phyloP scores from a whole-genome alignment of 1,140 invertebrate species.

The Holcopasites calliopsidis region DNA sequence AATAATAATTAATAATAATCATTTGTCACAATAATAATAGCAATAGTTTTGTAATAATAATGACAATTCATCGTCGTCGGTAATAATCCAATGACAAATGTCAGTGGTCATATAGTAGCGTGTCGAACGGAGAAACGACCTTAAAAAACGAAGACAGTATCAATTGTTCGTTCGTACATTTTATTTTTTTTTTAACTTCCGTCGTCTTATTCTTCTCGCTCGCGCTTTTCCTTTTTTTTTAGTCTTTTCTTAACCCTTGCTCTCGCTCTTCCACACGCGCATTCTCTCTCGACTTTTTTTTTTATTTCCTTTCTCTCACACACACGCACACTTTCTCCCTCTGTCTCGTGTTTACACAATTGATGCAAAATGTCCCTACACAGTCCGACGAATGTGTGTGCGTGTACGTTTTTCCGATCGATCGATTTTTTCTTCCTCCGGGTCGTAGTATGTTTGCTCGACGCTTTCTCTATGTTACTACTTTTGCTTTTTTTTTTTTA shows the following conservation, averaged over 20 bases:
- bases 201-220: slow-evolving; percentile 60
- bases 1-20: slow-evolving; percentile 64
- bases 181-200: slow-evolving; percentile 72
- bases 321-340: slow-evolving; percentile 70
- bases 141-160: slow-evolving; percentile 75
- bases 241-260: slow-evolving; percentile 69
- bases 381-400: slow-evolving; percentile 76
- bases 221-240: slow-evolving; percentile 62
- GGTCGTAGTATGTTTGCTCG: slow-evolving; percentile 44
- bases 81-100: slow-evolving; percentile 76
- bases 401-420: slow-evolving; percentile 50
- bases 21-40: slow-evolving; percentile 67
- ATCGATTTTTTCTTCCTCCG: slow-evolving; percentile 33
- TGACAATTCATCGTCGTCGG: slow-evolving; percentile 70
- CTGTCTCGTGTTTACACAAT: slow-evolving; percentile 78
- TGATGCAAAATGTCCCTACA: slow-evolving; percentile 79
- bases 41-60: slow-evolving; percentile 71
- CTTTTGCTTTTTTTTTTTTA: slow-evolving; percentile 72
- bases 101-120: slow-evolving; percentile 74
- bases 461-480: slow-evolving; percentile 52
- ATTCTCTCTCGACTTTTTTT: slow-evolving; percentile 61
- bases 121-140: slow-evolving; percentile 73
- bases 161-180: slow-evolving; percentile 75
- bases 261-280: slow-evolving; percentile 58
- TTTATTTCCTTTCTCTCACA: slow-evolving; percentile 71